Evolutionary conservation across 2,888 invertebrate species (phyloP).

Genomic region (Acrocera orbiculus): DNA sequence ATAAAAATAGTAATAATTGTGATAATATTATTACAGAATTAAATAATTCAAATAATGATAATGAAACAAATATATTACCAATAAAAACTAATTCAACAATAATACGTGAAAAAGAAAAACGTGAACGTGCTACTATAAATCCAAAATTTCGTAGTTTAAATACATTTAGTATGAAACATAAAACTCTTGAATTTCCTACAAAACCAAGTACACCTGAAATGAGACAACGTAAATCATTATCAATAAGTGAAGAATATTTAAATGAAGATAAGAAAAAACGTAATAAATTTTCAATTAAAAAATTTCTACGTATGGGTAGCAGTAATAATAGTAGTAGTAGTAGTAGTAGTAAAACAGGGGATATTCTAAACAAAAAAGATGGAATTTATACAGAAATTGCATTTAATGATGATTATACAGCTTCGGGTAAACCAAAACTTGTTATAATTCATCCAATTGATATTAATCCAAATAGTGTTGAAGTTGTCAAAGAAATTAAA

Average conservation of each 20-base stretch:
- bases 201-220: constrained; percentile 41
- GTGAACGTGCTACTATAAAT: constrained; percentile 48
- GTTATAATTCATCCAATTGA: constrained; percentile 81
- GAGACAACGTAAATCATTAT: constrained; percentile 49
- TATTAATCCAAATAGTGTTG: constrained; percentile 62
- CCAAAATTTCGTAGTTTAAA: constrained; percentile 40
- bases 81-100: constrained; percentile 48
- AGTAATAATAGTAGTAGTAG: no score
- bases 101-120: constrained; percentile 55
- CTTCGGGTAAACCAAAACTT: constrained; percentile 44
- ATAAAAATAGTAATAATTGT: not conserved
- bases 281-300: constrained; percentile 64
- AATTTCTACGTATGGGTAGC: constrained; percentile 61
- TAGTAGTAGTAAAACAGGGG: constrained; percentile 49
- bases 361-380: constrained; percentile 27
- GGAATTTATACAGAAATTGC: constrained; percentile 32
- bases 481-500: constrained; percentile 50
- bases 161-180: constrained; percentile 28
- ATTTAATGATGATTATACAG: constrained; percentile 24
- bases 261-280: constrained; percentile 43
- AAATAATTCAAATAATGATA: constrained; percentile 21
- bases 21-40: constrained; percentile 14
- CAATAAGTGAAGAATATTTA: constrained; percentile 58
- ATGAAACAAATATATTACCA: not conserved
- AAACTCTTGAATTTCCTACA: constrained; percentile 18